Conservation (phyloP, 2,797 vertebrate genomes). For the Characodon lateralis region DNA sequence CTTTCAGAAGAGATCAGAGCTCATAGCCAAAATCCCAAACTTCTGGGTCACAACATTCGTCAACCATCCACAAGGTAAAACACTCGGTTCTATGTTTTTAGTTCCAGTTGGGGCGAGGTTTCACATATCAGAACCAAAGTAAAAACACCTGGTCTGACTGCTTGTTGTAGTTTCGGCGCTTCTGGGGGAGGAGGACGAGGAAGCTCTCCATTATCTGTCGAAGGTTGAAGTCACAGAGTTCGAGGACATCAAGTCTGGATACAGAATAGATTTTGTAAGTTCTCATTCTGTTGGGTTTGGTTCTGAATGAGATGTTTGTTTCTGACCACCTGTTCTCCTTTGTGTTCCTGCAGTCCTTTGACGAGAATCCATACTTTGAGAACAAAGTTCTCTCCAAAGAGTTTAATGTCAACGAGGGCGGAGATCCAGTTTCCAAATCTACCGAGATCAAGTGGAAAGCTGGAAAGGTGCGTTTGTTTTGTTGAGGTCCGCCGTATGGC, state of each 20-base stretch:
- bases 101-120: background rate
- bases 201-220: constrained; percentile 96
- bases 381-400: constrained; percentile 99
- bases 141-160: background rate
- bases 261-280: constrained; percentile 99
- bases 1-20: constrained; percentile 98
- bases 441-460: constrained; percentile 99
- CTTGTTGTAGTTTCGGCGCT: constrained; percentile 90
- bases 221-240: constrained; percentile 98
- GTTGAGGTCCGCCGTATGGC: background rate
- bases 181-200: constrained; percentile 95
- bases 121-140: background rate
- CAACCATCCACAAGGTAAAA: constrained; percentile 96
- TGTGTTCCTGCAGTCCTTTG: constrained; percentile 86
- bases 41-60: constrained; percentile 99
- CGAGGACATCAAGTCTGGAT: constrained; percentile 98
- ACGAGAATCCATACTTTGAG: constrained; percentile 98
- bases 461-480: constrained; percentile 86
- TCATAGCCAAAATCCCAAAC: constrained; percentile 99
- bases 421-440: constrained; percentile 96
- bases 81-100: background rate
- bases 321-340: background rate
- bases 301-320: background rate
- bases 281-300: rapidly evolving
- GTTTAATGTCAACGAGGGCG: constrained; percentile 96